Conservation (phyloP, 2,113 vertebrate species). For the Phodopus roborovskii region DNA sequence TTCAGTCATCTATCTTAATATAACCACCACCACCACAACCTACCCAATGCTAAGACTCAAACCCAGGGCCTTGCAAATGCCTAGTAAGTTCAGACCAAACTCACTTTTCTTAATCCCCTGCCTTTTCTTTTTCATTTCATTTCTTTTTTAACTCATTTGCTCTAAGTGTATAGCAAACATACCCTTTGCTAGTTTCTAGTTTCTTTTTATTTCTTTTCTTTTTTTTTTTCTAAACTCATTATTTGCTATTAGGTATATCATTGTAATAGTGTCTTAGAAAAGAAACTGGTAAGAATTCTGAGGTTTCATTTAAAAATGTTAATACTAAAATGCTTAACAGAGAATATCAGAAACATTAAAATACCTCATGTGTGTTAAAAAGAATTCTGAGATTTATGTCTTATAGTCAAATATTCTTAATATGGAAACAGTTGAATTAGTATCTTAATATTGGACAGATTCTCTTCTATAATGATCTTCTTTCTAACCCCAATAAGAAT, state of each 20-base stretch:
- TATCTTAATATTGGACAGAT: constrained; percentile 49
- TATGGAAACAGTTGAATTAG: constrained; percentile 20
- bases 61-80: neutral
- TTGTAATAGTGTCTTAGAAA: constrained; percentile 29
- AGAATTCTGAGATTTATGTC: constrained; percentile 44
- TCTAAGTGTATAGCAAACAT: neutral
- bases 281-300: constrained; percentile 55
- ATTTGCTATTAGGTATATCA: neutral
- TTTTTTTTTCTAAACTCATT: neutral
- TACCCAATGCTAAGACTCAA: neutral
- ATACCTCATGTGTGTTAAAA: neutral
- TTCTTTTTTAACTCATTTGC: constrained; percentile 1
- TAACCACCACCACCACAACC: neutral
- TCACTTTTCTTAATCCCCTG: constrained; percentile 1
- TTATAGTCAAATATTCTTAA: constrained; percentile 13
- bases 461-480: constrained; percentile 50
- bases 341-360: neutral
- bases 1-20: neutral
- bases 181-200: neutral
- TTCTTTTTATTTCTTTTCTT: too few relatives aligned
- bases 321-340: neutral
- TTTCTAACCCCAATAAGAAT: constrained; percentile 50
- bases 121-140: constrained; percentile 8
- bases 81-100: neutral
- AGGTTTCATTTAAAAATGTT: neutral